Evolutionary conservation across 2,888 invertebrate species (phyloP).

Genomic region (Rhaphigaster nebulosa): DNA sequence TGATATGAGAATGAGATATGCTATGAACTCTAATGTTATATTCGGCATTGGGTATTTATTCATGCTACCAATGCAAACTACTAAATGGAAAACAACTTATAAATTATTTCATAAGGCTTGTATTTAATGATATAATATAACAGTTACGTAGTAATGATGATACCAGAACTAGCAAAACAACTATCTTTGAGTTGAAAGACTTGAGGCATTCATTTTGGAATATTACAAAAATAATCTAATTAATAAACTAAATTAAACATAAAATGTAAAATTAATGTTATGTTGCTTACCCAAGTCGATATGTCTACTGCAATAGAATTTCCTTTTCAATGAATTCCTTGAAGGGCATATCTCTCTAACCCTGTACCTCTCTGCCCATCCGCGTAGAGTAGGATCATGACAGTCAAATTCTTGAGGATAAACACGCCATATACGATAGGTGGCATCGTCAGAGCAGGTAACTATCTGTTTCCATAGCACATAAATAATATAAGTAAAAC

Average conservation of each 20-base stretch:
- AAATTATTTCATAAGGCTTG: neutral
- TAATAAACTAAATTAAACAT: neutral
- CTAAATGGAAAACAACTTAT: too few relatives aligned
- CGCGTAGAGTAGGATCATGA: slow-evolving; percentile 69
- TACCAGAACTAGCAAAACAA: too few relatives aligned
- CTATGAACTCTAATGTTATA: too few relatives aligned
- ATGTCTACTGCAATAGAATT: slow-evolving; percentile 23
- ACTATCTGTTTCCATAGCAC: slow-evolving; percentile 71
- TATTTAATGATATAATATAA: neutral
- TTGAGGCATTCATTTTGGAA: neutral
- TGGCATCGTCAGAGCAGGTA: slow-evolving; percentile 87
- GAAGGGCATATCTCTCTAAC: neutral
- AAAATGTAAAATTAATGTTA: neutral
- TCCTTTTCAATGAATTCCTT: neutral
- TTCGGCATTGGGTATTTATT: too few relatives aligned
- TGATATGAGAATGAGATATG: too few relatives aligned
- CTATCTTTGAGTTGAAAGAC: neutral
- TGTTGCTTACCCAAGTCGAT: neutral
- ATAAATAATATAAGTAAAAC: neutral
- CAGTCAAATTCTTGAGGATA: slow-evolving; percentile 70
- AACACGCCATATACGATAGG: slow-evolving; percentile 82
- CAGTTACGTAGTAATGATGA: neutral
- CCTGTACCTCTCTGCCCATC: slow-evolving; percentile 69
- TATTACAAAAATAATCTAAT: neutral
- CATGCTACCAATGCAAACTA: too few relatives aligned